These are phyloP conservation scores for Notechis scutatus DNA, from an alignment of 2,113 vertebrate genomes.

Conservation along the genomic window DNA sequence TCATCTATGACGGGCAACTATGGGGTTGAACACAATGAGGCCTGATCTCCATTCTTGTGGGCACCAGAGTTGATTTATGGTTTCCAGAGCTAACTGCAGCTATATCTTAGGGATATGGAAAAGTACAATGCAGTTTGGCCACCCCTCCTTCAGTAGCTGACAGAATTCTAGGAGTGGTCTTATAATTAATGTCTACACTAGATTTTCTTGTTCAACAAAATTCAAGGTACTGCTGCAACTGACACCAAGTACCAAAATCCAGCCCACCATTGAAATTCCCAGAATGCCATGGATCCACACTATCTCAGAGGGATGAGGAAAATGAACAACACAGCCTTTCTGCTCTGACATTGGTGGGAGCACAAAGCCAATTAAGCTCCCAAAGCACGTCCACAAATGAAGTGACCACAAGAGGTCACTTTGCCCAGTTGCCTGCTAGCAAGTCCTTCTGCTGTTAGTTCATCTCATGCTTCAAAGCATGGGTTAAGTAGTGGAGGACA, in stretches of 20 bases:
- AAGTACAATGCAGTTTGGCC: neutral
- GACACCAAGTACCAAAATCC: neutral
- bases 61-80: neutral
- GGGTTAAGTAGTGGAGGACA: neutral
- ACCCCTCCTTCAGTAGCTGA: neutral
- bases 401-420: neutral
- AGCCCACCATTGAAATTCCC: neutral
- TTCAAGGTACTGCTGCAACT: neutral
- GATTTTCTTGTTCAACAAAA: neutral
- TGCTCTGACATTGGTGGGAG: neutral
- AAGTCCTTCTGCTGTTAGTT: neutral
- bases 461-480: neutral
- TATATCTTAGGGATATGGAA: too few species aligned
- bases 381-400: neutral
- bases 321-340: neutral
- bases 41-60: neutral
- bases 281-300: neutral
- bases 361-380: neutral
- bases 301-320: neutral
- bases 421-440: neutral
- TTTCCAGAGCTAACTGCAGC: neutral
- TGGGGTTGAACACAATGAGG: neutral
- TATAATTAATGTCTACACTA: neutral
- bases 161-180: neutral
- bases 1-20: neutral